Conservation (phyloP, 2,888 invertebrate genomes). For the Sinodicranocentrus sp. region DNA sequence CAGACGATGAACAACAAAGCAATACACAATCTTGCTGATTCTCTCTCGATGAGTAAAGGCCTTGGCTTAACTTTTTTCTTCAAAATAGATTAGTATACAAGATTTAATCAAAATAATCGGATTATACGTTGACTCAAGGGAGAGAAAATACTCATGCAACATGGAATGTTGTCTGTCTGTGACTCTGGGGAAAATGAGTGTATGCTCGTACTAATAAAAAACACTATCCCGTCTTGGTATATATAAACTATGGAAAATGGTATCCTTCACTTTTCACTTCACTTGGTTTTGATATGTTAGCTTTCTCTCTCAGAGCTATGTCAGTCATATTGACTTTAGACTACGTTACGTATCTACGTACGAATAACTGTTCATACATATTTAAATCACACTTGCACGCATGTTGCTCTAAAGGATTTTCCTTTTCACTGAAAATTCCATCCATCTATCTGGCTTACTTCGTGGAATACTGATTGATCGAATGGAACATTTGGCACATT, state of each 20-base stretch:
- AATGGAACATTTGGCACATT: background rate
- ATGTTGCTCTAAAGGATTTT: background rate
- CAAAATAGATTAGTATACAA: constrained; percentile 51
- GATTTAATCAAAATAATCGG: constrained; percentile 64
- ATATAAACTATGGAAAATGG: too few relatives aligned
- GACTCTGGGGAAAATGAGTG: background rate
- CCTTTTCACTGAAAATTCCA: background rate
- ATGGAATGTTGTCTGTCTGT: background rate
- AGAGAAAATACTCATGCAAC: constrained; percentile 24
- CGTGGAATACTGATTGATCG: background rate
- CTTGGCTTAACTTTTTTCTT: constrained; percentile 41
- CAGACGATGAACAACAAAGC: too few relatives aligned
- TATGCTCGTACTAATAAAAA: too few relatives aligned
- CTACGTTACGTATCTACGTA: background rate
- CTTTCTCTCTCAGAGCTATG: too few relatives aligned
- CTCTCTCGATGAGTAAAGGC: background rate
- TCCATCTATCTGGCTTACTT: background rate
- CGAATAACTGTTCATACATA: constrained; percentile 1
- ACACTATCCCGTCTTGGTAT: background rate
- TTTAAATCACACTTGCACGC: background rate
- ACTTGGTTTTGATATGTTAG: constrained; percentile 19
- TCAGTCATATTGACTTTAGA: too few relatives aligned
- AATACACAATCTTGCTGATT: background rate
- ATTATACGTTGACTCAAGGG: constrained; percentile 51
- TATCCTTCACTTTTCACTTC: constrained; percentile 29